A percentile compares a stretch with the other conserved stretches of the same genome.
Conservation (phyloP, 2,888 invertebrate species). For the Halocaridina rubra region DNA sequence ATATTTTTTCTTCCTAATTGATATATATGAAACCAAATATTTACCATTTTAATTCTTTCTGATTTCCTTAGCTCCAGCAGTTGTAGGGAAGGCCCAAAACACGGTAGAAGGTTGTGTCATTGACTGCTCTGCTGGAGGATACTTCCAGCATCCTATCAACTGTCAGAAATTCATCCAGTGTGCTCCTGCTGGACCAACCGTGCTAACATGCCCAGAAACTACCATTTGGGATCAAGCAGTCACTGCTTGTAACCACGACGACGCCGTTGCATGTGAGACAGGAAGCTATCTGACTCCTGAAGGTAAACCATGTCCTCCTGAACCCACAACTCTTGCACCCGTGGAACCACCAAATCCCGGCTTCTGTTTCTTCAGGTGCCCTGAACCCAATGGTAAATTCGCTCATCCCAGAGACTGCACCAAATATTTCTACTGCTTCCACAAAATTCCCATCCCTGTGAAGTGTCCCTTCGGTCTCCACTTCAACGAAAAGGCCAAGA, state of each 20-base stretch:
- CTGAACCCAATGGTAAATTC: neutral
- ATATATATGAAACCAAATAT: too few species aligned
- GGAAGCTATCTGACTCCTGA: constrained; percentile 30
- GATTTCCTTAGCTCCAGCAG: too few species aligned
- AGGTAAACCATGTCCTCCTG: constrained; percentile 29
- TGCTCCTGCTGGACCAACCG: constrained; percentile 14
- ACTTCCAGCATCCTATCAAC: constrained; percentile 52
- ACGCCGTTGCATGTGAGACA: constrained; percentile 22
- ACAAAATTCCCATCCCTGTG: neutral
- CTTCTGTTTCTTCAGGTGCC: neutral
- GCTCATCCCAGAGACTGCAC: neutral
- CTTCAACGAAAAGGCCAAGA: neutral
- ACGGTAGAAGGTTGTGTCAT: constrained; percentile 21
- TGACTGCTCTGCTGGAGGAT: constrained; percentile 12
- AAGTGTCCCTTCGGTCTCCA: neutral
- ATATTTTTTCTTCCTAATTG: too few species aligned
- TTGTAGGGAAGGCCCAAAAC: neutral
- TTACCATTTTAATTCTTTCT: too few species aligned
- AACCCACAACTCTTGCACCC: too few species aligned
- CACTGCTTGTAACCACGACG: constrained; percentile 11
- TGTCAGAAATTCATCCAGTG: constrained; percentile 52
- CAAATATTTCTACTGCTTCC: neutral
- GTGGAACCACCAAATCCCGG: neutral
- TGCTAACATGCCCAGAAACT: constrained; percentile 17
- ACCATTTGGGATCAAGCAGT: constrained; percentile 21